phyloP scores from a whole-genome alignment of 2,888 invertebrate genomes.

The Cyrtodaria siliqua region DNA sequence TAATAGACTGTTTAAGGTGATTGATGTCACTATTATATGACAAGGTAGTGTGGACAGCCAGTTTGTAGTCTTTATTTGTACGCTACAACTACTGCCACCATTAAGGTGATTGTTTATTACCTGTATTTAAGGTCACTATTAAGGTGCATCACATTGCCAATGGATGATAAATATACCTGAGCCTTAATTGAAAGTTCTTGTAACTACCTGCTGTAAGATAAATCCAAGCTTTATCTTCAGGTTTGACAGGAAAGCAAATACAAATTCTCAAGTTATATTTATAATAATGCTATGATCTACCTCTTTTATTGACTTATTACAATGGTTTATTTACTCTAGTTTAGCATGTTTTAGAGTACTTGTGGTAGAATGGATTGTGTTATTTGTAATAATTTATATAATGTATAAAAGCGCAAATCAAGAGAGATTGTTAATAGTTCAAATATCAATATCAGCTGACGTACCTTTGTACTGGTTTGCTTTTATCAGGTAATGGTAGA shows the following conservation, averaged over 20 bases:
- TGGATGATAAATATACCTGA: neutral
- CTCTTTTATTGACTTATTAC: conserved; percentile 32
- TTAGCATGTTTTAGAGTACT: conserved; percentile 20
- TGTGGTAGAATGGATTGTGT: conserved; percentile 8
- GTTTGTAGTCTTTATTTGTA: too few species aligned
- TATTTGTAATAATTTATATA: conserved; percentile 12
- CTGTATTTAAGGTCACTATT: too few species aligned
- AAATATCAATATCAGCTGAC: neutral
- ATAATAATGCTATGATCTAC: conserved; percentile 35
- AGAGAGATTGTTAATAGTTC: neutral
- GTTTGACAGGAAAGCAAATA: conserved; percentile 41
- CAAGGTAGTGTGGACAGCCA: too few species aligned
- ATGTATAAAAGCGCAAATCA: conserved; percentile 5
- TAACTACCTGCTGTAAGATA: conserved; percentile 33
- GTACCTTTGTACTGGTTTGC: neutral
- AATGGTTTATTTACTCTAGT: conserved; percentile 28
- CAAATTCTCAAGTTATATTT: conserved; percentile 29
- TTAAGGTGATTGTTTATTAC: too few species aligned
- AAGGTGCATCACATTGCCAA: too few species aligned
- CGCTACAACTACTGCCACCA: too few species aligned
- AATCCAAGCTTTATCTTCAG: conserved; percentile 18
- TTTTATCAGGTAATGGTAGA: neutral
- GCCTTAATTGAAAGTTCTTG: conserved; percentile 35
- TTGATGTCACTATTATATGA: too few species aligned
- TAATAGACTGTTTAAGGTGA: too few species aligned